These are phyloP conservation scores for Drosophila greeni DNA, from an alignment of 2,888 invertebrate genomes.

Conservation along the genomic window DNA sequence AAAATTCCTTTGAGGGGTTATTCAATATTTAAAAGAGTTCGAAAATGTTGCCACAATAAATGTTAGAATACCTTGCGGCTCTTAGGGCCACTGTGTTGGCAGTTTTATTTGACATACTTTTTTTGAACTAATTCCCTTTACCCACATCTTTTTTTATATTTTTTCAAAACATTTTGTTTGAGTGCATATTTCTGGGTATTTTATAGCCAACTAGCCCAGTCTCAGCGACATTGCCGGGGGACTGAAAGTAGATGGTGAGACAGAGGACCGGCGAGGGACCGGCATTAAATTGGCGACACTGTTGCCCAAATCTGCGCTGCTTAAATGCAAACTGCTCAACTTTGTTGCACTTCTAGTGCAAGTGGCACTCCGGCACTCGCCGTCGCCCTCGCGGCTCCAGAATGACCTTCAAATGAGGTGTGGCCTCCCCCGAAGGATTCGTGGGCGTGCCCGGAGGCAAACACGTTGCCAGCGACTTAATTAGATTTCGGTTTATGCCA, in stretches of 20 bases:
- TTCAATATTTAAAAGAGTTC: too few relatives aligned
- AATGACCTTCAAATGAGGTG: conserved; percentile 61
- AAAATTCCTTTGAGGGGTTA: too few relatives aligned
- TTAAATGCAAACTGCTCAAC: conserved; percentile 64
- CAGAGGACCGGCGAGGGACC: neutral
- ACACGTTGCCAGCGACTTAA: conserved; percentile 49
- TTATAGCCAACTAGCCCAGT: conserved; percentile 48
- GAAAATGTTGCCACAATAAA: neutral
- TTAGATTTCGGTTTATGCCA: conserved; percentile 59
- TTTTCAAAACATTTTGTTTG: conserved; percentile 6
- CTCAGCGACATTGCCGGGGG: conserved; percentile 32
- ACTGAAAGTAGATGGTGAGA: neutral
- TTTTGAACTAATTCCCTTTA: neutral
- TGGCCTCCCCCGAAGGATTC: conserved; percentile 17
- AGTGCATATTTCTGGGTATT: conserved; percentile 29
- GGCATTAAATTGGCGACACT: conserved; percentile 65
- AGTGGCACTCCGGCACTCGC: neutral
- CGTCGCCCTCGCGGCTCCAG: conserved; percentile 9
- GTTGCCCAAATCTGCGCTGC: conserved; percentile 65
- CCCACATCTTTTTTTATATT: neutral
- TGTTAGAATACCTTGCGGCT: too few relatives aligned
- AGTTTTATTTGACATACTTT: neutral
- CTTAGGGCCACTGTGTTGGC: neutral
- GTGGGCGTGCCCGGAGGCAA: conserved; percentile 22
- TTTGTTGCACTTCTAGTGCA: conserved; percentile 58